These are phyloP conservation scores for Idaea straminata DNA, from an alignment of 2,888 invertebrate species.

Conservation along the genomic window DNA sequence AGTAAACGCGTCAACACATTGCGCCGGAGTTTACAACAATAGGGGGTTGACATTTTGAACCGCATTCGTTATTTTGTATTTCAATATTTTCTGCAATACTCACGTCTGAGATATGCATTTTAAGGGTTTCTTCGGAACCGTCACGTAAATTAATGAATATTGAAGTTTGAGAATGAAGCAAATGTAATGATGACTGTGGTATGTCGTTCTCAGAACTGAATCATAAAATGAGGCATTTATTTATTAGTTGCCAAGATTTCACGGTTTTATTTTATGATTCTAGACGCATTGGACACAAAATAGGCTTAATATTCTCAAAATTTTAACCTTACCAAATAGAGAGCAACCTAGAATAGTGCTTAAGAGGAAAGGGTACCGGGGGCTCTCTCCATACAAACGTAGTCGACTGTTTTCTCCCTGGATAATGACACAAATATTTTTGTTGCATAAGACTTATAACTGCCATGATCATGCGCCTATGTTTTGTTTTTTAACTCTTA, in stretches of 20 bases:
- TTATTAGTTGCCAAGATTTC: neutral
- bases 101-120: slow-evolving; percentile 50
- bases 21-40: slow-evolving; percentile 16
- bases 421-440: too few relatives aligned
- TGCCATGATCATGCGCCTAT: too few relatives aligned
- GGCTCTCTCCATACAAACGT: too few relatives aligned
- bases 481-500: too few relatives aligned
- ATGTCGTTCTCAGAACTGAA: slow-evolving; percentile 45
- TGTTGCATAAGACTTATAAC: too few relatives aligned
- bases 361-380: too few relatives aligned
- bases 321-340: too few relatives aligned
- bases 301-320: too few relatives aligned
- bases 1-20: slow-evolving; percentile 32
- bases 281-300: too few relatives aligned
- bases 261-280: too few relatives aligned
- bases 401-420: too few relatives aligned
- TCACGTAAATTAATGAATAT: slow-evolving; percentile 69
- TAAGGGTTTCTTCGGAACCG: slow-evolving; percentile 57
- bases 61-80: slow-evolving; percentile 35
- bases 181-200: slow-evolving; percentile 41
- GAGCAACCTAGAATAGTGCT: too few relatives aligned
- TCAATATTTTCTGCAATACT: slow-evolving; percentile 44
- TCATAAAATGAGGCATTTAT: slow-evolving; percentile 40
- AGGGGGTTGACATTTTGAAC: slow-evolving; percentile 28
- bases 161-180: slow-evolving; percentile 47